Evolutionary conservation across 2,888 invertebrate species (phyloP).

Genomic region (Catonia carolina): DNA sequence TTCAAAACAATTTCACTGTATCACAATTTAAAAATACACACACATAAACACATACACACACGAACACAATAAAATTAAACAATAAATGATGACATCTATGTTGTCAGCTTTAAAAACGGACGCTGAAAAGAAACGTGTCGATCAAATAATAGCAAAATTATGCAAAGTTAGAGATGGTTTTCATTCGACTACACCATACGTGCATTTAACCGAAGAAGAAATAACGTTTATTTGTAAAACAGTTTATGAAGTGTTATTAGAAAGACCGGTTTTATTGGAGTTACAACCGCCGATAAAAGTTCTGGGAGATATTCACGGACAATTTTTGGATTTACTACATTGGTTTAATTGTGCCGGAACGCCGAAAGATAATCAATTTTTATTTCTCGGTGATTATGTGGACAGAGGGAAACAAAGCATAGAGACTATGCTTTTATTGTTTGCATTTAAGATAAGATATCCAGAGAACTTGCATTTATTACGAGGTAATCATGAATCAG

Average conservation of each 20-base stretch:
- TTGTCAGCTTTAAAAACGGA: too few relatives aligned
- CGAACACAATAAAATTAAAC: too few relatives aligned
- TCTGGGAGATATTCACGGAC: constrained; percentile 28
- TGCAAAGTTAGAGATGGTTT: neutral
- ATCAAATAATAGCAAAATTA: neutral
- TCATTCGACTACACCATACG: neutral
- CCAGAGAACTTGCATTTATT: constrained; percentile 97
- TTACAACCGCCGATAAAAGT: constrained; percentile 25
- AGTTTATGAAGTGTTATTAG: constrained; percentile 24
- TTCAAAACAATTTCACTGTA: too few relatives aligned
- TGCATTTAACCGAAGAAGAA: constrained; percentile 22
- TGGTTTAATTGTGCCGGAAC: constrained; percentile 66
- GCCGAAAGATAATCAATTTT: constrained; percentile 96
- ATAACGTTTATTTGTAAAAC: constrained; percentile 23
- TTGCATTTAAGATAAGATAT: constrained; percentile 98
- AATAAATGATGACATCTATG: too few relatives aligned
- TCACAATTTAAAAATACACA: too few relatives aligned
- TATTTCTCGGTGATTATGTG: constrained; percentile 88
- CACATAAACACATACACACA: too few relatives aligned
- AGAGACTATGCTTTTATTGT: constrained; percentile 92
- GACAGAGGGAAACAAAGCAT: constrained; percentile 88
- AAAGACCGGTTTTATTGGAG: constrained; percentile 27
- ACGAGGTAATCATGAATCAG: constrained; percentile 88
- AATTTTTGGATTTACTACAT: constrained; percentile 24
- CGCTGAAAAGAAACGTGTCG: neutral